Conservation (phyloP, 2,797 vertebrate genomes). For the Microcaecilia unicolor region DNA sequence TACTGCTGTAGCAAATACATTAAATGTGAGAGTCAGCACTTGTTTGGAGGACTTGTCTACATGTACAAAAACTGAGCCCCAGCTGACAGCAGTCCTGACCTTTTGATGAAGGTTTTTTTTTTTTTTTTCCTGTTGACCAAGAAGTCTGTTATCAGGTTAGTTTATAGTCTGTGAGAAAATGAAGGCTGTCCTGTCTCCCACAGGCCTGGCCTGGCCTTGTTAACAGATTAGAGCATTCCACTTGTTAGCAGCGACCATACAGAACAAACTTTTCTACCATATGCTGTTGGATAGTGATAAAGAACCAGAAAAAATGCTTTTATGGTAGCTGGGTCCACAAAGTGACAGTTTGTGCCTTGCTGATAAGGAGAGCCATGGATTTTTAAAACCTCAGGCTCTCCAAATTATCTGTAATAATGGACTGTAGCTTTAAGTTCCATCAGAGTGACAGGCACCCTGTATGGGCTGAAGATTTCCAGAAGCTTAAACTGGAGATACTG, state of each 20-base stretch:
- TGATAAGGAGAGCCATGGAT: conserved; percentile 48
- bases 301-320: conserved; percentile 35
- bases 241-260: conserved; percentile 21
- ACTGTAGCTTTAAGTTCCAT: conserved; percentile 24
- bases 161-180: conserved; percentile 43
- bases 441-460: conserved; percentile 36
- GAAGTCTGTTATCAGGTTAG: conserved; percentile 43
- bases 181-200: conserved; percentile 42
- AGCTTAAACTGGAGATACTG: conserved; percentile 23
- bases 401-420: conserved; percentile 32
- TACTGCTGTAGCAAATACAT: no score
- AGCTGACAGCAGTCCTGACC: neutral
- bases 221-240: conserved; percentile 65
- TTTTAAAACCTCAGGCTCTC: conserved; percentile 13
- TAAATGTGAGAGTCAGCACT: neutral
- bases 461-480: conserved; percentile 46
- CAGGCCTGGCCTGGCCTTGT: conserved; percentile 47
- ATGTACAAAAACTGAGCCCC: no score
- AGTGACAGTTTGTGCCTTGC: conserved; percentile 30
- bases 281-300: conserved; percentile 34
- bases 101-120: neutral
- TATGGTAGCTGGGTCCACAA: conserved; percentile 39
- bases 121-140: neutral
- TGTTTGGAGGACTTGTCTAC: no score
- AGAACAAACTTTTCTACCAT: conserved; percentile 22